Evolutionary conservation across 2,797 vertebrate species (phyloP).

Genomic region (Xiphorhynchus erythropygius): DNA sequence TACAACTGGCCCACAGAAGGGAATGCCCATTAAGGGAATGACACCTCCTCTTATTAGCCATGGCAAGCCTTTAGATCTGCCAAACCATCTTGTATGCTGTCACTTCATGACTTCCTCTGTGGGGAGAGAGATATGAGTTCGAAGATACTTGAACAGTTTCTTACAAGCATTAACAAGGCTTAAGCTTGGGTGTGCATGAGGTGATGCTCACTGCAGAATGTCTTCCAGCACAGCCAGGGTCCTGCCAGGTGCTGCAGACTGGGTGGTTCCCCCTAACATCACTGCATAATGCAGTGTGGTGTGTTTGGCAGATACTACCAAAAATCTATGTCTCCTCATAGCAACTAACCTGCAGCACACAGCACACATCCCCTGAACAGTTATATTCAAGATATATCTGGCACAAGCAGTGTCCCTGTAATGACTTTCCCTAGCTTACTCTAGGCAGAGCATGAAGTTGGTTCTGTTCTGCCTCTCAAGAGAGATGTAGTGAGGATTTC

Average conservation of each 20-base stretch:
- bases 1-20: neutral
- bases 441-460: neutral
- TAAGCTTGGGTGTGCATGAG: neutral
- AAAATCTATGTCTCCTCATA: neutral
- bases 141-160: neutral
- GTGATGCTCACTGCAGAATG: neutral
- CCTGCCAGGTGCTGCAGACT: neutral
- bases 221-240: neutral
- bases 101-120: neutral
- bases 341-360: neutral
- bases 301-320: neutral
- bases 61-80: neutral
- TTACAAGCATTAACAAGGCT: neutral
- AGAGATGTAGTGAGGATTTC: neutral
- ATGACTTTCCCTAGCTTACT: neutral
- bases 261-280: neutral
- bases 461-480: neutral
- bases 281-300: neutral
- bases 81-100: neutral
- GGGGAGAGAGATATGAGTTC: neutral
- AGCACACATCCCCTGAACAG: neutral
- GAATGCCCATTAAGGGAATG: neutral
- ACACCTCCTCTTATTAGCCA: neutral
- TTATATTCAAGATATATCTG: neutral
- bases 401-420: neutral